phyloP scores from a whole-genome alignment of 2,888 invertebrate genomes.

The Dilophus febrilis region DNA sequence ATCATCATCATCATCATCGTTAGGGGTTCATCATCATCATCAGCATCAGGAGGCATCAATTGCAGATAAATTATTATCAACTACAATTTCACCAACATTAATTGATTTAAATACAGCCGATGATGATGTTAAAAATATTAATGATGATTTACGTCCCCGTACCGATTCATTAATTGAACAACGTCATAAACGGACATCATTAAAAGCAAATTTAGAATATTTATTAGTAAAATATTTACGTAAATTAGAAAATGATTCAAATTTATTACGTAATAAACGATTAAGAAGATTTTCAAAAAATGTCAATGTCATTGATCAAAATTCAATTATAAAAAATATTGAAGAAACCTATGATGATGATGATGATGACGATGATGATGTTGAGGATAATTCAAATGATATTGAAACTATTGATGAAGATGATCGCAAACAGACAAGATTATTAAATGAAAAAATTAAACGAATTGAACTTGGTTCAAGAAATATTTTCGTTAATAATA shows the following conservation, averaged over 20 bases:
- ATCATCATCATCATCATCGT: no score
- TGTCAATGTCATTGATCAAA: neutral
- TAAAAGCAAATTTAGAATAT: slow-evolving; percentile 14
- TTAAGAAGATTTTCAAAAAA: neutral
- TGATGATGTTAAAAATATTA: slow-evolving; percentile 3
- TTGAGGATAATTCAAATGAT: neutral
- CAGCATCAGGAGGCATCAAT: no score
- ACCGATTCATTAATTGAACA: no score
- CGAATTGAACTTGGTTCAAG: slow-evolving; percentile 7
- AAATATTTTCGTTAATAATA: slow-evolving; percentile 6
- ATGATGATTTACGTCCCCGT: neutral
- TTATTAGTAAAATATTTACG: slow-evolving; percentile 15
- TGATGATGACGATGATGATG: neutral
- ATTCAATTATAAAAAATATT: neutral
- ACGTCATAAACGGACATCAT: slow-evolving; percentile 8
- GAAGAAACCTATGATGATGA: neutral
- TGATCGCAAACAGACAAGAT: no score
- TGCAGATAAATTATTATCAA: no score
- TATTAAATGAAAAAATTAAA: slow-evolving; percentile 2
- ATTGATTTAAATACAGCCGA: no score
- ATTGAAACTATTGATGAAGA: no score
- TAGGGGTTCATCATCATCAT: no score
- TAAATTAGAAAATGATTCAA: slow-evolving; percentile 11
- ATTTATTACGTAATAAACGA: neutral
- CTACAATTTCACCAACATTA: no score